phyloP scores from a whole-genome alignment of 64 coral and sea anemone species.

The Orbicella faveolata region DNA sequence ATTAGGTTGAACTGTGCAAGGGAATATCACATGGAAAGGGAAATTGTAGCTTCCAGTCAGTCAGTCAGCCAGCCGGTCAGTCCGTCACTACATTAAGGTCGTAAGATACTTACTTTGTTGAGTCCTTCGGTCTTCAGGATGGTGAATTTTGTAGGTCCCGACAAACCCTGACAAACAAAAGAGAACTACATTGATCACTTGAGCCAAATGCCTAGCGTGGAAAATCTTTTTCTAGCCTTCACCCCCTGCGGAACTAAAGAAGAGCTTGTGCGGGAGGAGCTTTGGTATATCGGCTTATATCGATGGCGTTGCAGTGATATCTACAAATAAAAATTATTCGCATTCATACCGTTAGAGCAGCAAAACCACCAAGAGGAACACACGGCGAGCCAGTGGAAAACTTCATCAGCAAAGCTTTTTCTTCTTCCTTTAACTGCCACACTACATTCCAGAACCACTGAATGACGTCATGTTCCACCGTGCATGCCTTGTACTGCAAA shows the following conservation, averaged over 20 bases:
- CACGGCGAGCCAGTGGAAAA: constrained; percentile 89
- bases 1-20: too few species aligned
- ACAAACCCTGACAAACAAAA: constrained; percentile 56
- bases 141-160: constrained; percentile 66
- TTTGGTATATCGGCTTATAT: too few species aligned
- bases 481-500: constrained; percentile 37
- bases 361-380: constrained; percentile 89
- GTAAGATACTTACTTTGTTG: constrained; percentile 72
- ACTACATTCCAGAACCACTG: constrained; percentile 89
- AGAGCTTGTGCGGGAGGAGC: too few species aligned
- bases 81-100: too few species aligned
- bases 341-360: constrained; percentile 67
- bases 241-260: too few species aligned
- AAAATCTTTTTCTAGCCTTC: too few species aligned
- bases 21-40: too few species aligned
- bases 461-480: constrained; percentile 45
- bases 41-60: too few species aligned
- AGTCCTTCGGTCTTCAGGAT: constrained; percentile 56
- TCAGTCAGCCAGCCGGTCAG: too few species aligned
- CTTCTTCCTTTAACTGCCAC: constrained; percentile 84
- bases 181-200: not conserved
- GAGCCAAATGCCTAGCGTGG: too few species aligned
- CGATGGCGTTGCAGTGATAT: too few species aligned
- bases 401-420: constrained; percentile 86
- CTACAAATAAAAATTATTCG: not conserved